These are phyloP conservation scores for Polia nebulosa DNA, from an alignment of 2,888 invertebrate genomes.

Conservation along the genomic window DNA sequence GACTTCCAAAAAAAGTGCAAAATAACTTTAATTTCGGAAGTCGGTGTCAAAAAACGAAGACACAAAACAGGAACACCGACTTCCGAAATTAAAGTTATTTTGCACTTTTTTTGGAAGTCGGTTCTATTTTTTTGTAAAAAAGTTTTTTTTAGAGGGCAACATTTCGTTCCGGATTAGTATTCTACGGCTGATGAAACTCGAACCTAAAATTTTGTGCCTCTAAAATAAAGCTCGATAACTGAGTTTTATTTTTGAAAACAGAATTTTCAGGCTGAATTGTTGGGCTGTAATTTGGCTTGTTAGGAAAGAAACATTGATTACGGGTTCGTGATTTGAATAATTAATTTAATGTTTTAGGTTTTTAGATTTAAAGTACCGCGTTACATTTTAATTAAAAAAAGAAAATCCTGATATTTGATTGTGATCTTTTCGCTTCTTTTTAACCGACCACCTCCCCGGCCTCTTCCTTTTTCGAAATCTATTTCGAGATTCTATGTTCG, in stretches of 20 bases:
- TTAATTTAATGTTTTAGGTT: constrained; percentile 28
- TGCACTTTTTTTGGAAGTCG: no score
- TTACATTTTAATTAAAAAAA: constrained; percentile 26
- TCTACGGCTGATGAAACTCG: constrained; percentile 31
- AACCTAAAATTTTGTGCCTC: constrained; percentile 30
- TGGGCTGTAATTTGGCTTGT: constrained; percentile 36
- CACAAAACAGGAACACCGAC: no score
- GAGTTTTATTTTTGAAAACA: constrained; percentile 40
- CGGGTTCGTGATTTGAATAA: constrained; percentile 36
- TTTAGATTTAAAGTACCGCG: constrained; percentile 18
- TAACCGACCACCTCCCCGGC: no score
- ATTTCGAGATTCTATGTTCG: no score
- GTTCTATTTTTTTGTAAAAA: no score
- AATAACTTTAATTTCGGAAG: no score
- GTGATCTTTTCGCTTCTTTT: neutral
- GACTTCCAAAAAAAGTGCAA: no score
- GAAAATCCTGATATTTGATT: neutral
- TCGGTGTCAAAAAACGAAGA: no score
- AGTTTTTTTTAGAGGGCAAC: constrained; percentile 16
- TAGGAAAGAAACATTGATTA: constrained; percentile 30
- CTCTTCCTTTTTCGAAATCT: no score
- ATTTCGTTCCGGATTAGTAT: constrained; percentile 43
- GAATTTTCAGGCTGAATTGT: constrained; percentile 1
- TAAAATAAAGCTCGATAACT: constrained; percentile 35
- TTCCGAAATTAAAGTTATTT: no score